Percentiles rank a stretch among this genome's conserved stretches.
Conservation (phyloP, 2,888 invertebrate genomes). For the Eudemis profundana region DNA sequence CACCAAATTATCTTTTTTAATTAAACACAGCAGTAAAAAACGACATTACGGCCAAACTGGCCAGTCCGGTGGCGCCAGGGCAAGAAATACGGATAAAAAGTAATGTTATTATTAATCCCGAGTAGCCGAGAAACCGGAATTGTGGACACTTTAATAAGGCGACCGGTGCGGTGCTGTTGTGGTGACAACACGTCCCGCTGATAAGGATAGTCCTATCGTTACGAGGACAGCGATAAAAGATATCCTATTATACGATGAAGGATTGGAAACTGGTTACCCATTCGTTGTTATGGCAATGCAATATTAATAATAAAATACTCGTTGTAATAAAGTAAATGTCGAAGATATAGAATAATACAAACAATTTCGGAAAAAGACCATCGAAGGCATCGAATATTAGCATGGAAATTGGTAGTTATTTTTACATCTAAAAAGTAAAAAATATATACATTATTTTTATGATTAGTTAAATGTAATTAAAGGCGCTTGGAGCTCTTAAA, state of each 20-base stretch:
- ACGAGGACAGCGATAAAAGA: background rate
- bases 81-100: slow-evolving; percentile 59
- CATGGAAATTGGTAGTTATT: too few species aligned
- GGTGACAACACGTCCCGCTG: slow-evolving; percentile 63
- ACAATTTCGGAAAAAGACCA: too few species aligned
- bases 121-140: slow-evolving; percentile 61
- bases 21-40: slow-evolving; percentile 56
- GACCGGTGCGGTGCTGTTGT: slow-evolving; percentile 48
- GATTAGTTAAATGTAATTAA: too few species aligned
- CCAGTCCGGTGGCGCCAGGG: slow-evolving; percentile 69
- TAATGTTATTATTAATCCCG: slow-evolving; percentile 75
- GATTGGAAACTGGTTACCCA: too few species aligned
- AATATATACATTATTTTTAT: too few species aligned
- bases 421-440: too few species aligned
- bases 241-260: background rate
- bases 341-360: too few species aligned
- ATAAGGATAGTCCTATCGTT: slow-evolving; percentile 49
- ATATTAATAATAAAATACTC: too few species aligned
- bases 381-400: too few species aligned
- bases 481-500: too few species aligned
- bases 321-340: too few species aligned
- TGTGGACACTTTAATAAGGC: slow-evolving; percentile 43
- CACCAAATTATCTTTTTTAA: slow-evolving; percentile 52
- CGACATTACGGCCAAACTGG: slow-evolving; percentile 50
- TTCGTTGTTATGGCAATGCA: too few species aligned